A percentile compares a stretch with the other conserved stretches of the same genome.
Conservation (phyloP, 2,113 vertebrate species). For the Empidonax traillii region DNA sequence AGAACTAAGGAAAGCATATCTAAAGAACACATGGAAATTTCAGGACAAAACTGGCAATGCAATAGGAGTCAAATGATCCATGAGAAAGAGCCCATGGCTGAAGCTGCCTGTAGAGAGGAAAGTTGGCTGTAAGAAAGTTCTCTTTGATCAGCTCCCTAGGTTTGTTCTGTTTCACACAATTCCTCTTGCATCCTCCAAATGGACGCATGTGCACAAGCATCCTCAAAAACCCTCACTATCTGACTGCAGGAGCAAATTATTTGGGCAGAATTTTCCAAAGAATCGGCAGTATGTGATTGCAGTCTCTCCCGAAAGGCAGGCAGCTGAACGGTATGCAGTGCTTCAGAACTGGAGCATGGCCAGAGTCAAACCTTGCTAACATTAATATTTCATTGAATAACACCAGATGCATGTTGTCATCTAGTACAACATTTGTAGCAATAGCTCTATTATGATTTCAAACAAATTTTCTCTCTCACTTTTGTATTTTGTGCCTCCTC, state of each 20-base stretch:
- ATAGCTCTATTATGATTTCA: not conserved
- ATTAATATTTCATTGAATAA: not conserved
- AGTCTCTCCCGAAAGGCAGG: not conserved
- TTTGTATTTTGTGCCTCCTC: not conserved
- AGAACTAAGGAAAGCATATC: not conserved
- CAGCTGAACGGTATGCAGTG: rapidly evolving
- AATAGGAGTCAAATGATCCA: not conserved
- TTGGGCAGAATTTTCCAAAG: not conserved
- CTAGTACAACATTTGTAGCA: not conserved
- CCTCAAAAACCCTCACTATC: not conserved
- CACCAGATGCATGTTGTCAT: not conserved
- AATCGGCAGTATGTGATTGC: rapidly evolving
- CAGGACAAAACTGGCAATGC: not conserved
- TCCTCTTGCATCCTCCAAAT: not conserved
- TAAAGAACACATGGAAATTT: not conserved
- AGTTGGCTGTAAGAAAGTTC: not conserved
- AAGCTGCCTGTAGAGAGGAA: not conserved
- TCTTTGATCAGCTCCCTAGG: not conserved
- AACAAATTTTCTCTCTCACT: not conserved
- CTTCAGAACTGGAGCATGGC: not conserved
- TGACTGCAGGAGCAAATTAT: rapidly evolving
- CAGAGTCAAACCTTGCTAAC: not conserved
- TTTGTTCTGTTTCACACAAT: not conserved
- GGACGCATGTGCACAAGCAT: not conserved
- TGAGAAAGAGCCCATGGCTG: not conserved